phyloP scores from a whole-genome alignment of 2,888 invertebrate species.

The Apocheima hispidaria region DNA sequence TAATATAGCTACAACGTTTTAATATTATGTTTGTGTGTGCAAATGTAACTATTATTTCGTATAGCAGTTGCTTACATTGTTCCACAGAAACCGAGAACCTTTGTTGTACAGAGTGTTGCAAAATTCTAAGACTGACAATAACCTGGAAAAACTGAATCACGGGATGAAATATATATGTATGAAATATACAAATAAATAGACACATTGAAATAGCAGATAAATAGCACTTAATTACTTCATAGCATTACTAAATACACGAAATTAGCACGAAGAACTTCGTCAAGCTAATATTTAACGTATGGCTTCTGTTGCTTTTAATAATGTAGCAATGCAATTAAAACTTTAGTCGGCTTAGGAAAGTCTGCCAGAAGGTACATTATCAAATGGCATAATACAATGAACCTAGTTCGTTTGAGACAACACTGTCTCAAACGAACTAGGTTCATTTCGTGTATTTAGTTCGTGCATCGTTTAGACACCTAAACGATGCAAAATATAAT shows the following conservation, averaged over 20 bases:
- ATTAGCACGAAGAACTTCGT: background rate
- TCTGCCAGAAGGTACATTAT: background rate
- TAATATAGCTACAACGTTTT: background rate
- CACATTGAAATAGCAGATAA: background rate
- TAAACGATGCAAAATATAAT: too few relatives aligned
- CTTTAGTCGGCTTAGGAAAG: conserved; percentile 11
- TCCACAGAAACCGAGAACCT: too few relatives aligned
- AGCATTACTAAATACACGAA: background rate
- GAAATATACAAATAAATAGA: background rate
- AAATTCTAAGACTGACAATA: too few relatives aligned
- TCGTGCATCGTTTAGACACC: too few relatives aligned
- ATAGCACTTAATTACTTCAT: background rate
- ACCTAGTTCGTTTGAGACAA: too few relatives aligned
- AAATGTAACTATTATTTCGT: background rate
- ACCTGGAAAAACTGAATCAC: too few relatives aligned
- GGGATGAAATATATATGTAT: too few relatives aligned
- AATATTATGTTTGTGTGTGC: background rate
- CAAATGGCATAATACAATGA: background rate
- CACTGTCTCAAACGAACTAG: too few relatives aligned
- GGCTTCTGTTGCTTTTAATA: background rate
- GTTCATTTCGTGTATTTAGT: too few relatives aligned
- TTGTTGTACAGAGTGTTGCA: too few relatives aligned
- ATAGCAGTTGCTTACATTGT: too few relatives aligned
- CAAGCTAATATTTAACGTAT: conserved; percentile 3
- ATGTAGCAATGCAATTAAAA: conserved; percentile 11